A percentile compares a stretch with the other conserved stretches of the same genome.
phyloP scores from a whole-genome alignment of 2,888 invertebrate genomes.

The Halictus quadricinctus region DNA sequence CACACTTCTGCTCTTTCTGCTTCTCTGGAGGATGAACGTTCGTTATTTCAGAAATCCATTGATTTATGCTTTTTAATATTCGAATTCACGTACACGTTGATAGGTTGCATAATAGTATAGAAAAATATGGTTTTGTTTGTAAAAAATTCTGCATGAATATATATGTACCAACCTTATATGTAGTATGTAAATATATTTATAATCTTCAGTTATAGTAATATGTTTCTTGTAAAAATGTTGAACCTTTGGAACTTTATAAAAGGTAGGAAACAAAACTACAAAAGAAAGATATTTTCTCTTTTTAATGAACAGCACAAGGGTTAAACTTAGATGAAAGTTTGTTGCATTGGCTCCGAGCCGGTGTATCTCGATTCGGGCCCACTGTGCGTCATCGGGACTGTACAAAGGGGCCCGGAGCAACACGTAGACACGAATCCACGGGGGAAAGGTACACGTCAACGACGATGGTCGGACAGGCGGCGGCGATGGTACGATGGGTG shows the following conservation, averaged over 20 bases:
- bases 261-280: too few species aligned
- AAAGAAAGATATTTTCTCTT: too few species aligned
- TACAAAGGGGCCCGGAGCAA: neutral
- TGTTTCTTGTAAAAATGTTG: too few species aligned
- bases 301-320: too few species aligned
- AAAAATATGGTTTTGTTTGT: too few species aligned
- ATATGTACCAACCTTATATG: too few species aligned
- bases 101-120: neutral
- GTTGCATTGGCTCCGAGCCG: neutral
- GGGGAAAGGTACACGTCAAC: slow-evolving; percentile 37
- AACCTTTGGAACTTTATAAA: too few species aligned
- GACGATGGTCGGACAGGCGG: slow-evolving; percentile 32
- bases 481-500: slow-evolving; percentile 40
- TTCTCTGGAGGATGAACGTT: neutral
- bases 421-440: slow-evolving; percentile 28
- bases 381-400: neutral
- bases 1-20: slow-evolving; percentile 14
- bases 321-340: neutral
- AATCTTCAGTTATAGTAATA: too few species aligned
- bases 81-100: too few species aligned
- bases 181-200: too few species aligned
- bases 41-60: neutral
- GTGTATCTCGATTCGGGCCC: neutral
- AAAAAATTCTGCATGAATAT: too few species aligned
- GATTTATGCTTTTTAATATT: neutral